A percentile compares a stretch with the other conserved stretches of the same genome.
Evolutionary conservation across 2,113 vertebrate species (phyloP).

Genomic region (Bos taurus): ARS-UCD2.0 NC_037331.1:96275001-96275500

Average conservation of each 20-base stretch:
- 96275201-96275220: background rate
- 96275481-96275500: background rate
- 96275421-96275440: background rate
- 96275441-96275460: background rate
- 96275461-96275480: background rate
- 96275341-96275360: background rate
- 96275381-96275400: background rate
- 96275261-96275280: background rate
- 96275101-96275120: background rate
- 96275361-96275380: background rate
- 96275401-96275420: background rate
- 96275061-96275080: background rate
- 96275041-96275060: background rate
- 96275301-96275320: rapidly evolving
- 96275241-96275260: background rate
- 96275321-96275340: background rate
- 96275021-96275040: background rate
- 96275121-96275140: background rate
- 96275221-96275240: background rate
- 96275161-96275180: background rate
- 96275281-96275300: background rate
- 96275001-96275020: background rate
- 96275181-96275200: background rate
- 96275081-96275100: background rate
- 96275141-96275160: background rate